A percentile compares a stretch with the other conserved stretches of the same genome.
These are phyloP conservation scores for Orussus abietinus DNA, from an alignment of 1,140 invertebrate genomes.

Conservation along the genomic window DNA sequence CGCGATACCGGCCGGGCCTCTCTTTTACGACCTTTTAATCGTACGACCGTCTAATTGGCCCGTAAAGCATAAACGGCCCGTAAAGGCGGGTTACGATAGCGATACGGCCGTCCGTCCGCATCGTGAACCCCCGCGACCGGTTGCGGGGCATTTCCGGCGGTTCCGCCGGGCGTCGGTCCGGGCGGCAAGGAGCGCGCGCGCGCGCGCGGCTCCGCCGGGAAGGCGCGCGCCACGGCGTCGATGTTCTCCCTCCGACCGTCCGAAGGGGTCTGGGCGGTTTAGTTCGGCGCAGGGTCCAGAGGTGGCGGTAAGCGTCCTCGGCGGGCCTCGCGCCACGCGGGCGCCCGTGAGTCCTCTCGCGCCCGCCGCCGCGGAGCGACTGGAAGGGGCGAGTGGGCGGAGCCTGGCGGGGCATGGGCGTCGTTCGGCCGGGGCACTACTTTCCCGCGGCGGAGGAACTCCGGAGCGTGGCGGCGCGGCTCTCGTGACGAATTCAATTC, in stretches of 20 bases:
- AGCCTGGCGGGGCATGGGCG: conserved; percentile 40
- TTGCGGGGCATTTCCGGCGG: not conserved
- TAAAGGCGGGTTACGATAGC: conserved; percentile 43
- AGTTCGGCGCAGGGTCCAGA: conserved; percentile 36
- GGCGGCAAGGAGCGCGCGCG: conserved; percentile 1
- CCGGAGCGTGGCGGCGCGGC: conserved; percentile 32
- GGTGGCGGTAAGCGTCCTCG: conserved; percentile 45
- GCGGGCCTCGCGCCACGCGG: conserved; percentile 16
- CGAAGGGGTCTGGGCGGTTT: conserved; percentile 45
- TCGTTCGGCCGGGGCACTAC: conserved; percentile 43
- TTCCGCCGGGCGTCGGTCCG: conserved; percentile 17
- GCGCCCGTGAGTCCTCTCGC: conserved; percentile 11
- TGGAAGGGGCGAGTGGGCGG: conserved; percentile 39
- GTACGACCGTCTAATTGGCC: conserved; percentile 44
- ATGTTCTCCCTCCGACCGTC: conserved; percentile 52
- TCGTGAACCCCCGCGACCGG: conserved; percentile 3
- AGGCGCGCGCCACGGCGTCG: conserved; percentile 24
- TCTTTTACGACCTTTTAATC: conserved; percentile 51
- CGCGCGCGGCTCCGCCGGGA: conserved; percentile 6
- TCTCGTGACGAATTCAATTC: conserved; percentile 55
- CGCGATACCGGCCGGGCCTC: conserved; percentile 37
- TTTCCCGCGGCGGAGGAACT: conserved; percentile 45
- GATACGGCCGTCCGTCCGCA: conserved; percentile 17
- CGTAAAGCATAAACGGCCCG: conserved; percentile 40
- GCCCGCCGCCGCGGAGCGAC: conserved; percentile 4